Base-by-base conservation (phyloP, 2,797 vertebrate genomes). In the Peromyscus nudipes region DNA sequence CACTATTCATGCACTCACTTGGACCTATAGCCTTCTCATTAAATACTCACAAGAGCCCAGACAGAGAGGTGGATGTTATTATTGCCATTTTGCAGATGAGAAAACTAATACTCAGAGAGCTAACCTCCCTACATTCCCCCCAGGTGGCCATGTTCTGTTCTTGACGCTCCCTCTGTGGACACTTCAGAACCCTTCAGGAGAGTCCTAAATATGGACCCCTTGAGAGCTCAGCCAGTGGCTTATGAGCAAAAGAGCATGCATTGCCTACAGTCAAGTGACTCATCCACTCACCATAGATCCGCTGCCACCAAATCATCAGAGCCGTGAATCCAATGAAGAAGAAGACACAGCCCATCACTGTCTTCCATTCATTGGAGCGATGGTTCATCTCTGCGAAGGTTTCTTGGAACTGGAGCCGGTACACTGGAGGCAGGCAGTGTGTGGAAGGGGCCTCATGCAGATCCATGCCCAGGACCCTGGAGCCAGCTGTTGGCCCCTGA, bases 271-370 rank as follows among this genome's bases (percentile, higher is more conserved):
- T 62, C 46, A 55, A 27, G 8, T 1, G 25, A 37, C 43, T 29
- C 12, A 0, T 2, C 29, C 43, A 98, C 97, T 98, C 97, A 99
- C 99, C 99, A 0, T 99, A 99, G 93, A 95, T 0, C 0, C 92
- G 95, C 98, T 99, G 99, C 99, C 99, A 99, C 98, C 98, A 98
- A 49, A 99, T 98, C 43, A 99, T 13, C 80, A 99, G 98, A 29
- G 99, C 99, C 0, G 99, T 99, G 65, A 99, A 7, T n/a, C 99
- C 99, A 1, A 99, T 1, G 49, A 99, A 99, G 92, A 99, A 92
- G 83, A 99, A 98, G 85, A 99, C 89, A 0, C 98, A 98, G 0
- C 99, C 99, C 0, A 99, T 0, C 37, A 99, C 99, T 0, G 99
- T 99, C 98, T 99, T 99, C 99, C 99, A 99, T 89, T 99, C 99